Evolutionary conservation across 2,888 invertebrate genomes (phyloP).

Genomic region (Drosophila suboccidentalis): DNA sequence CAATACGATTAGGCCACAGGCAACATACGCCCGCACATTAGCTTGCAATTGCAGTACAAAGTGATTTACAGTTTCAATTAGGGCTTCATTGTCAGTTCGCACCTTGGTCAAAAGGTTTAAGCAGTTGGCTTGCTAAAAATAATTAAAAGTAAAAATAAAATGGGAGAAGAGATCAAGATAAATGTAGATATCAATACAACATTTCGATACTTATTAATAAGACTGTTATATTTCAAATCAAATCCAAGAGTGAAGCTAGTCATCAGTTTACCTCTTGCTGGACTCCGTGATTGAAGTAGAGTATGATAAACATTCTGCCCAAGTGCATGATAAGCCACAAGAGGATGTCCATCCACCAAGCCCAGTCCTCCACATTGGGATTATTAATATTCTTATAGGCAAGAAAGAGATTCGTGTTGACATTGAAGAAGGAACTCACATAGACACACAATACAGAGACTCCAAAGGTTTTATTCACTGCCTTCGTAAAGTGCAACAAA

Average conservation of each 20-base stretch:
- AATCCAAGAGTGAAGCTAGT: background rate
- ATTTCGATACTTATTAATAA: background rate
- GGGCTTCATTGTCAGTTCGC: conserved; percentile 3
- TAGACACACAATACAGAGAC: conserved; percentile 52
- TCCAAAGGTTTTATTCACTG: conserved; percentile 45
- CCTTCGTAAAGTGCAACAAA: conserved; percentile 46
- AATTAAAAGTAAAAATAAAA: background rate
- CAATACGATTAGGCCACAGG: conserved; percentile 53
- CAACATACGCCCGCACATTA: conserved; percentile 52
- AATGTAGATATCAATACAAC: too few relatives aligned
- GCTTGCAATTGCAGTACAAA: conserved; percentile 53
- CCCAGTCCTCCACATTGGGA: conserved; percentile 3
- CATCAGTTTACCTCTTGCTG: conserved; percentile 41
- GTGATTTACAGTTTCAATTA: conserved; percentile 51
- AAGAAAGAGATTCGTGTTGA: conserved; percentile 60
- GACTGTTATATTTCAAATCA: background rate
- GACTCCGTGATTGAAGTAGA: conserved; percentile 51
- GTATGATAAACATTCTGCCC: conserved; percentile 49
- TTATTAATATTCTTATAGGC: conserved; percentile 51
- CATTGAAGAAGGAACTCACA: conserved; percentile 55
- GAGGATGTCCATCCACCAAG: conserved; percentile 45
- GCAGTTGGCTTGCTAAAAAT: conserved; percentile 45
- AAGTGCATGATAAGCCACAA: conserved; percentile 55
- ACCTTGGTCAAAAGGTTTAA: conserved; percentile 32
- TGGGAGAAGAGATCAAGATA: too few relatives aligned